Evolutionary conservation across 2,797 vertebrate genomes (phyloP).

Genomic region (Leucoraja ocellata): DNA sequence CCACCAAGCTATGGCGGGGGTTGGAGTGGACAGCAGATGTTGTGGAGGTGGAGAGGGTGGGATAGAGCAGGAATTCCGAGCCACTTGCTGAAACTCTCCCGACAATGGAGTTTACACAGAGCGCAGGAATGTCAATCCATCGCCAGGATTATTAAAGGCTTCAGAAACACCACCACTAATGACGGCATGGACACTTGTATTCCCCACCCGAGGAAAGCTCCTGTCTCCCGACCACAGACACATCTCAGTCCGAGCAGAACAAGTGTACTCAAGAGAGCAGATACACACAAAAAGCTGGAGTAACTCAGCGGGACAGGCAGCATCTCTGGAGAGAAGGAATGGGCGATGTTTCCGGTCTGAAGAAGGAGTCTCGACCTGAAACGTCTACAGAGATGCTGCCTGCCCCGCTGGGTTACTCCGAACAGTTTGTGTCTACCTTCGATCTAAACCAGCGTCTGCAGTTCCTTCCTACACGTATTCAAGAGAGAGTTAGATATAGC

Average conservation of each 20-base stretch:
- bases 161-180: not conserved
- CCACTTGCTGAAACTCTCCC: not conserved
- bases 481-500: too few relatives aligned
- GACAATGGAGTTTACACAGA: not conserved
- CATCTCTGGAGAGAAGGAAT: too few relatives aligned
- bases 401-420: too few relatives aligned
- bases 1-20: not conserved
- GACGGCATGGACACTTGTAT: too few relatives aligned
- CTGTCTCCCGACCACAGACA: not conserved
- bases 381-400: too few relatives aligned
- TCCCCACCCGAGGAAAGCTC: not conserved
- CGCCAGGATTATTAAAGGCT: not conserved
- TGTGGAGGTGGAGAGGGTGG: not conserved
- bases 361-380: too few relatives aligned
- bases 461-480: too few relatives aligned
- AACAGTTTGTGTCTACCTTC: too few relatives aligned
- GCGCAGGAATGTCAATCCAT: not conserved
- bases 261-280: not conserved
- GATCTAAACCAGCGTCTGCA: too few relatives aligned
- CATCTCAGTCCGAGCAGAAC: not conserved
- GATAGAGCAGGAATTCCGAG: not conserved
- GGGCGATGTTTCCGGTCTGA: too few relatives aligned
- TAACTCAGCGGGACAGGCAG: too few relatives aligned
- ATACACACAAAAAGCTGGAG: too few relatives aligned
- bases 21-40: not conserved